Percentiles rank a stretch among this genome's conserved stretches.
These are phyloP conservation scores for Chunga burmeisteri DNA, from an alignment of 2,113 vertebrate species.

Conservation along the genomic window DNA sequence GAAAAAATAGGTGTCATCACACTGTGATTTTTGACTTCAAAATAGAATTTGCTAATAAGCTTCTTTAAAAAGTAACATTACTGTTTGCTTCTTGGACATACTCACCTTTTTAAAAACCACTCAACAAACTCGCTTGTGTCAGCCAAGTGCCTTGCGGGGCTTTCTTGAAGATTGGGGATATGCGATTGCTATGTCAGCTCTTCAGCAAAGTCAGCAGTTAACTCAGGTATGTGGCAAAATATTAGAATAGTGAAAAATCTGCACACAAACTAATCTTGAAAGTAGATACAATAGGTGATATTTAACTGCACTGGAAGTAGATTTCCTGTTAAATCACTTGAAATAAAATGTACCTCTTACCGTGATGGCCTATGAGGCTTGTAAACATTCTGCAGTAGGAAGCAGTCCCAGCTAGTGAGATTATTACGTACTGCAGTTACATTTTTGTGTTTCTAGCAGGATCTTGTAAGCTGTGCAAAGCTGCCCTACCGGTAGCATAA, in stretches of 20 bases:
- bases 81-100: not conserved
- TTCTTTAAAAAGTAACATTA: not conserved
- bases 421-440: not conserved
- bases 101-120: not conserved
- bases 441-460: not conserved
- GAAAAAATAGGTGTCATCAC: not conserved
- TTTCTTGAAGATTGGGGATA: not conserved
- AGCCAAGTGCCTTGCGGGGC: not conserved
- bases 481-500: not conserved
- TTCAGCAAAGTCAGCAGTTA: not conserved
- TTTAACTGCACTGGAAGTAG: not conserved
- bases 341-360: not conserved
- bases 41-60: not conserved
- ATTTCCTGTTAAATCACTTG: constrained; percentile 5
- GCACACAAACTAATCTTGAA: not conserved
- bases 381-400: not conserved
- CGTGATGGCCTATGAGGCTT: not conserved
- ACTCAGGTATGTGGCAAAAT: not conserved
- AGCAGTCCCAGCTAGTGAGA: not conserved
- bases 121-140: not conserved
- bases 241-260: not conserved
- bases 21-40: not conserved
- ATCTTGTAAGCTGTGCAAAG: not conserved
- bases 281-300: not conserved
- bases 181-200: not conserved